phyloP scores from a whole-genome alignment of 2,797 vertebrate species.

The Enteromius treurensis region DNA sequence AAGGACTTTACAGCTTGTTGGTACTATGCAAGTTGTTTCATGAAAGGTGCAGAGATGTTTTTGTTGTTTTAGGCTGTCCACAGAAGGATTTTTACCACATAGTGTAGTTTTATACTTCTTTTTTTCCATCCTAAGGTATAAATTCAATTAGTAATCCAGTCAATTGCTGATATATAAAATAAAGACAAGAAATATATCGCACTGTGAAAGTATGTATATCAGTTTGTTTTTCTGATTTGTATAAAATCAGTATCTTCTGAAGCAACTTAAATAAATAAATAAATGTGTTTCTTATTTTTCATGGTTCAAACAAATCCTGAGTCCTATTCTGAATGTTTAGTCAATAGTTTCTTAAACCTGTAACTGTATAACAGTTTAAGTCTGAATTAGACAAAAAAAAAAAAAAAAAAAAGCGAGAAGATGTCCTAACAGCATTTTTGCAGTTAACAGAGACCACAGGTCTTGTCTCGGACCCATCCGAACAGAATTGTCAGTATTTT shows the following conservation, averaged over 20 bases:
- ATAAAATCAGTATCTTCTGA: not conserved
- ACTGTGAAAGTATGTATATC: too few species aligned
- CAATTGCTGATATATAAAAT: not conserved
- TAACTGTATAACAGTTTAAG: not conserved
- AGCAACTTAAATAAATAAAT: not conserved
- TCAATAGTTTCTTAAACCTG: not conserved
- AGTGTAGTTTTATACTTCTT: too few species aligned
- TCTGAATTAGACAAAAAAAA: conserved; percentile 7
- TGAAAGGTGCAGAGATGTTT: not conserved
- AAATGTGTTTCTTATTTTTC: not conserved
- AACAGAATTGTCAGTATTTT: conserved; percentile 22
- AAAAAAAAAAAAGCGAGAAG: not conserved
- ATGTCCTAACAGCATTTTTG: not conserved
- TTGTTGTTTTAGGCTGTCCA: not conserved
- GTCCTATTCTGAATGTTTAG: not conserved
- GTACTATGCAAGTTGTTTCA: not conserved
- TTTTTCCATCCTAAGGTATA: not conserved
- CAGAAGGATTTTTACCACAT: not conserved
- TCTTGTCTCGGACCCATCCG: not conserved
- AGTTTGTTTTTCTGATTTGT: too few species aligned
- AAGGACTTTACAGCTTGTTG: not conserved
- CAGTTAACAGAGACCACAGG: not conserved
- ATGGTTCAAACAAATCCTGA: not conserved
- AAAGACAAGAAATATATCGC: not conserved
- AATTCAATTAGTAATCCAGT: not conserved